Evolutionary conservation across 2,113 vertebrate genomes (phyloP), one percentile per base, ranked within the genome.

Genomic region (Hiodon alosoides): DNA sequence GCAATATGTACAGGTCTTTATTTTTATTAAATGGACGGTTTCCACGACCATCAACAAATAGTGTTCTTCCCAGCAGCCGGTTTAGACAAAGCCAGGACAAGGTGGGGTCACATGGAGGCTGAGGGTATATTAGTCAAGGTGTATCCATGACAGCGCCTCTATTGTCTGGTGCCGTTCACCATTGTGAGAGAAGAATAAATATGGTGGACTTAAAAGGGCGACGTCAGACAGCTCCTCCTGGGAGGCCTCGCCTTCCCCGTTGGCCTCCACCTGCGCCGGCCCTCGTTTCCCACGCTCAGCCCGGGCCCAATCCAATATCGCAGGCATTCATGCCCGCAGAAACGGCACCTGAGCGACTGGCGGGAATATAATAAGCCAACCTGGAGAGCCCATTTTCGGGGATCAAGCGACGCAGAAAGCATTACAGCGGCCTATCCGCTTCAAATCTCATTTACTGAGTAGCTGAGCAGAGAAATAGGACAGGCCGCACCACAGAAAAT

Each of bases 401-500:
- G 57, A 52, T 64, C 47, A 67, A 67, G 62, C 46, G 0, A 58
- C 70, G 62, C 48, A 55, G 5, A 65, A 16, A 75, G 78, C 17
- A 75, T 66, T 71, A 7, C n/a, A 70, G 57, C 55, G 7, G 51
- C 61, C 72, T 72, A 79, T 79, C 86, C 81, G 84, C 90, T 88
- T 90, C 79, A 86, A 81, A 80, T 80, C 70, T 76, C 71, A 77
- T 71, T 84, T 75, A 78, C 81, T 62, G 31, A 31, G 31, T 31
- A 31, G 31, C 31, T 31, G 61, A 75, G 71, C 73, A 75, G 81
- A 81, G 70, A 69, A 66, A 68, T 76, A 78, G 64, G 60, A 81
- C 53, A 83, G 73, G 71, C 50, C 79, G 69, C 74, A 79, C 31
- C 14, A 83, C 17, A 76, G 0, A 64, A 47, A 75, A 75, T 76